These are phyloP conservation scores for Polydrusus tereticollis DNA, from an alignment of 2,888 invertebrate genomes.

Conservation along the genomic window DNA sequence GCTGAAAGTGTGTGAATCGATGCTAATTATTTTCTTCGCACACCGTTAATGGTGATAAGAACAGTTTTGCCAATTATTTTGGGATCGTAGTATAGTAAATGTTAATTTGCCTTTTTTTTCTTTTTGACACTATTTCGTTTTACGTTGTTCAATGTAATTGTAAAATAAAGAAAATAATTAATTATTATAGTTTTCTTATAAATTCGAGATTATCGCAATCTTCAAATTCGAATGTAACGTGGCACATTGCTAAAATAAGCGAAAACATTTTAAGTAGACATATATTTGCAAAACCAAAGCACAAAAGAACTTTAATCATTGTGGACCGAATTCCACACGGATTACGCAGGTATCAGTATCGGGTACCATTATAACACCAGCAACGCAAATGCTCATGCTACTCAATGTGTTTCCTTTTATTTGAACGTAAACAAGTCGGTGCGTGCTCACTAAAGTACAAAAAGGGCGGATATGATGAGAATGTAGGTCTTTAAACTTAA, in stretches of 20 bases:
- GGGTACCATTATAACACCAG: neutral
- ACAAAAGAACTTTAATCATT: conserved; percentile 17
- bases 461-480: conserved; percentile 42
- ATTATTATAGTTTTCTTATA: too few species aligned
- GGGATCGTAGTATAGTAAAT: too few species aligned
- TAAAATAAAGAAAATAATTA: too few species aligned
- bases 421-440: conserved; percentile 32
- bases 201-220: neutral
- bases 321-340: conserved; percentile 29
- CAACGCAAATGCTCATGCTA: conserved; percentile 27
- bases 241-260: conserved; percentile 32
- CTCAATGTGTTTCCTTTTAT: conserved; percentile 35
- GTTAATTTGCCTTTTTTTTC: too few species aligned
- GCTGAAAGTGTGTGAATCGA: too few species aligned
- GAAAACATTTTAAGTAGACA: conserved; percentile 4
- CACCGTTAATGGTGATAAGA: too few species aligned
- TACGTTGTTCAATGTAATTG: too few species aligned
- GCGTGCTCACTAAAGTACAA: conserved; percentile 29
- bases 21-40: too few species aligned
- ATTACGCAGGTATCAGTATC: conserved; percentile 29
- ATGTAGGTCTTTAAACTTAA: conserved; percentile 18
- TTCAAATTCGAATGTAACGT: neutral
- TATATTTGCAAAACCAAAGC: neutral
- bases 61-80: too few species aligned
- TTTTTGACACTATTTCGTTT: too few species aligned